Conservation (phyloP, 2,797 vertebrate species). For the Catharus ustulatus region DNA sequence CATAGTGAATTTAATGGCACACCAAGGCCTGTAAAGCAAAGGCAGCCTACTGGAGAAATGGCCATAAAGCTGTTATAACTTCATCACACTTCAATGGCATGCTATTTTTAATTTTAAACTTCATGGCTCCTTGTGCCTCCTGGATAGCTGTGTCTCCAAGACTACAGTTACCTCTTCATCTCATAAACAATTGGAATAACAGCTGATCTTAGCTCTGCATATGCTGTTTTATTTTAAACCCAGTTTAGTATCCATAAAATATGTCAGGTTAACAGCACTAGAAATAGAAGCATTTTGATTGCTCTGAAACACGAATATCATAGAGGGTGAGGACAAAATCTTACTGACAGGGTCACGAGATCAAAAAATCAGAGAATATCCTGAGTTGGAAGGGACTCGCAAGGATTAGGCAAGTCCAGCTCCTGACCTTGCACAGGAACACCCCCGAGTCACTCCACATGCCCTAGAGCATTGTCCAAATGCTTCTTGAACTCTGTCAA, state of each 20-base stretch:
- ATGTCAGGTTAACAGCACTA: not conserved
- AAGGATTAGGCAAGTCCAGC: not conserved
- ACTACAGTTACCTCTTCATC: not conserved
- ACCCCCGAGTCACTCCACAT: rapidly evolving
- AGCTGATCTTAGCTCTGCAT: not conserved
- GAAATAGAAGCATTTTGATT: not conserved
- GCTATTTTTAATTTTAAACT: conserved; percentile 34
- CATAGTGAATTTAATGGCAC: not conserved
- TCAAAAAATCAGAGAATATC: not conserved
- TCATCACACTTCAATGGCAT: not conserved
- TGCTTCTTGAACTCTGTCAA: not conserved
- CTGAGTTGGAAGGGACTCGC: not conserved
- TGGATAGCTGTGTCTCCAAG: not conserved
- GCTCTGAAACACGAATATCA: not conserved
- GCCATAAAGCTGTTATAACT: conserved; percentile 11
- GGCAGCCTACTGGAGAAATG: not conserved
- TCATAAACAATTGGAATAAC: not conserved
- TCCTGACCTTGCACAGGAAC: not conserved
- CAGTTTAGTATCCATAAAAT: not conserved
- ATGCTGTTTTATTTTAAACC: conserved; percentile 25
- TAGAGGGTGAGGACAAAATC: not conserved
- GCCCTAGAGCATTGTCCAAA: not conserved
- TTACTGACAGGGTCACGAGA: not conserved
- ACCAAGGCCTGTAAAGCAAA: conserved; percentile 5
- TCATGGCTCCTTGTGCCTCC: not conserved